These are phyloP conservation scores for Drosophila truncata DNA, from an alignment of 1,140 invertebrate genomes.

Conservation along the genomic window DNA sequence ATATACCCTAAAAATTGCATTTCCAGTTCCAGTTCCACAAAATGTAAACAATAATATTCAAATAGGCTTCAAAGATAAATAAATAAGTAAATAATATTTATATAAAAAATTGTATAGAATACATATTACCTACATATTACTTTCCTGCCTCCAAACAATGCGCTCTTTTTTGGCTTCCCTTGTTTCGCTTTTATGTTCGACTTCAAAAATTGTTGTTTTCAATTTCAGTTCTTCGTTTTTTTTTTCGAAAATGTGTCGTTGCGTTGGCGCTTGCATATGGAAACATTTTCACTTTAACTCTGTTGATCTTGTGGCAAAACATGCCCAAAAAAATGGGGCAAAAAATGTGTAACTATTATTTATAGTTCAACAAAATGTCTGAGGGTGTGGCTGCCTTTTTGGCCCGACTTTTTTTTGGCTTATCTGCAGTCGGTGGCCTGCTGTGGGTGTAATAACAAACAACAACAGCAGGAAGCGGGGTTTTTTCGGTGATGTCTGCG, in stretches of 20 bases:
- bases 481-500: constrained; percentile 46
- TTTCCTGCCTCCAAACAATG: not conserved
- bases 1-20: not conserved
- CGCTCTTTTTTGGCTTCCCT: not conserved
- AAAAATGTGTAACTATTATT: constrained; percentile 57
- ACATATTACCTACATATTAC: not conserved
- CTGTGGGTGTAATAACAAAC: constrained; percentile 50
- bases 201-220: constrained; percentile 20
- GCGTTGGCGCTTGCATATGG: constrained; percentile 27
- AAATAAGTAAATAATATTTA: not conserved
- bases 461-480: constrained; percentile 48
- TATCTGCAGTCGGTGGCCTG: constrained; percentile 25
- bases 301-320: constrained; percentile 47
- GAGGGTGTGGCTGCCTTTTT: constrained; percentile 25
- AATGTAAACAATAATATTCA: not conserved
- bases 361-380: constrained; percentile 55
- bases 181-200: not conserved
- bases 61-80: not conserved
- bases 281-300: constrained; percentile 47
- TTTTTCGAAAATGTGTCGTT: constrained; percentile 18
- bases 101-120: not conserved
- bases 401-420: constrained; percentile 36
- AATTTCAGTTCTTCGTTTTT: not conserved
- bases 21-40: not conserved
- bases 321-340: constrained; percentile 6